Evolutionary conservation across 2,113 vertebrate species (phyloP).

Genomic region (Passer montanus): DNA sequence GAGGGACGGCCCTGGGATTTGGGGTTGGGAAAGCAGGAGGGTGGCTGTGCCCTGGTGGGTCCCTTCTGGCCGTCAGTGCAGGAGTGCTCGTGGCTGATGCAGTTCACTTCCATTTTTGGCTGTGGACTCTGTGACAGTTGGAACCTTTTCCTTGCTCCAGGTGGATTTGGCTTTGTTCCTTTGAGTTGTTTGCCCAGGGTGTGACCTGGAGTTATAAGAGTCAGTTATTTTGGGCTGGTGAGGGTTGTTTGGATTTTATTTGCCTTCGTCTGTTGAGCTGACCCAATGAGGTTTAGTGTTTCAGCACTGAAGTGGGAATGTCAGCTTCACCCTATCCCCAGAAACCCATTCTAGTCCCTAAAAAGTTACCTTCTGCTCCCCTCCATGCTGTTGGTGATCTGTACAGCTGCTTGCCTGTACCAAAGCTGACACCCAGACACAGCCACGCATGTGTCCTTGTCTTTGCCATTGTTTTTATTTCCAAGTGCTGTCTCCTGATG

Average conservation of each 20-base stretch:
- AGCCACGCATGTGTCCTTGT: neutral
- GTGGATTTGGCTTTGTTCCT: neutral
- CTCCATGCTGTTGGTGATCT: neutral
- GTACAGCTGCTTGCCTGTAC: neutral
- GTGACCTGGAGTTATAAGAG: neutral
- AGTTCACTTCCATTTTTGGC: neutral
- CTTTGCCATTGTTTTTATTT: neutral
- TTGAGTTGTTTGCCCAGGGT: neutral
- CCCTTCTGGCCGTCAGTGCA: neutral
- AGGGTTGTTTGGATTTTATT: neutral
- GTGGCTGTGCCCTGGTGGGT: neutral
- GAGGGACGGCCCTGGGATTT: neutral
- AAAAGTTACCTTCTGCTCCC: neutral
- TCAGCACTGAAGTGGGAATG: neutral
- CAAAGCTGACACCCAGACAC: neutral
- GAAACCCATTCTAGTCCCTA: neutral
- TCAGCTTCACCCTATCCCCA: neutral
- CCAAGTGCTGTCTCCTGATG: neutral
- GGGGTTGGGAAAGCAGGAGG: neutral
- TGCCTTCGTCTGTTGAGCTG: neutral
- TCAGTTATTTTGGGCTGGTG: neutral
- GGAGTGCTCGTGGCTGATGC: fast-evolving
- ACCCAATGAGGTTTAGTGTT: neutral
- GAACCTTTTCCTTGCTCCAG: neutral
- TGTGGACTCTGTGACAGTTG: neutral